Percentiles rank a stretch among this genome's conserved stretches.
phyloP scores from a whole-genome alignment of 2,113 vertebrate species.

The Scomber japonicus region DNA sequence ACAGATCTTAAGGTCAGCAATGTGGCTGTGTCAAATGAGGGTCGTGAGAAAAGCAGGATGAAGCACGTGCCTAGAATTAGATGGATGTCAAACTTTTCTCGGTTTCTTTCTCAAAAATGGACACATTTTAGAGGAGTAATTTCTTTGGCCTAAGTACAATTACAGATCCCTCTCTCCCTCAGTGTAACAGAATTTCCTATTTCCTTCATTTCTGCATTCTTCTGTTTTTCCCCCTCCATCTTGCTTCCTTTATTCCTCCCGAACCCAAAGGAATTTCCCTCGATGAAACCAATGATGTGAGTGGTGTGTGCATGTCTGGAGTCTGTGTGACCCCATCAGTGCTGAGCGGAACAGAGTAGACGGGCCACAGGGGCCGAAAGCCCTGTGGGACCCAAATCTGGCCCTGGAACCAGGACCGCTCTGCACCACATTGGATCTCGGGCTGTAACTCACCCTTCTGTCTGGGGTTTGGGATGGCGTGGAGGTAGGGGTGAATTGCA shows the following conservation, averaged over 20 bases:
- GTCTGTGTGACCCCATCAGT: slow-evolving; percentile 61
- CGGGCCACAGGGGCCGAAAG: slow-evolving; percentile 23
- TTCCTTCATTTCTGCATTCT: slow-evolving; percentile 45
- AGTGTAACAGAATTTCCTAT: slow-evolving; percentile 36
- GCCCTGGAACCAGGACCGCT: slow-evolving; percentile 38
- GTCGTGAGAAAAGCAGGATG: slow-evolving; percentile 74
- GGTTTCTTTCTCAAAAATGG: slow-evolving; percentile 5
- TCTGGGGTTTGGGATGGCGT: slow-evolving; percentile 72
- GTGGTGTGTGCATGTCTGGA: slow-evolving; percentile 57
- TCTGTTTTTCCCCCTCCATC: slow-evolving; percentile 8
- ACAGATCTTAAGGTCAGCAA: slow-evolving; percentile 71
- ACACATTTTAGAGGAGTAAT: slow-evolving; percentile 33
- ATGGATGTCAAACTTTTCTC: slow-evolving; percentile 57
- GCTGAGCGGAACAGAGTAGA: slow-evolving; percentile 35
- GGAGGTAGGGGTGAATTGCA: slow-evolving; percentile 80
- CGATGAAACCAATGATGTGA: slow-evolving; percentile 32
- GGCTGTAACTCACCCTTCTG: slow-evolving; percentile 77
- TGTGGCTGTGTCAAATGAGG: slow-evolving; percentile 72
- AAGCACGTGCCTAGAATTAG: slow-evolving; percentile 55
- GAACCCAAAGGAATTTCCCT: slow-evolving; percentile 56
- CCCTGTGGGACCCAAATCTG: slow-evolving; percentile 64
- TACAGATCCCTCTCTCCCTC: slow-evolving; percentile 19
- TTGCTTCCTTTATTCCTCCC: slow-evolving; percentile 26
- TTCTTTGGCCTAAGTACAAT: slow-evolving; percentile 30
- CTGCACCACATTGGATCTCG: slow-evolving; percentile 48